A percentile compares a stretch with the other conserved stretches of the same genome.
phyloP scores from a whole-genome alignment of 2,113 vertebrate genomes.

The Centropristis striata region DNA sequence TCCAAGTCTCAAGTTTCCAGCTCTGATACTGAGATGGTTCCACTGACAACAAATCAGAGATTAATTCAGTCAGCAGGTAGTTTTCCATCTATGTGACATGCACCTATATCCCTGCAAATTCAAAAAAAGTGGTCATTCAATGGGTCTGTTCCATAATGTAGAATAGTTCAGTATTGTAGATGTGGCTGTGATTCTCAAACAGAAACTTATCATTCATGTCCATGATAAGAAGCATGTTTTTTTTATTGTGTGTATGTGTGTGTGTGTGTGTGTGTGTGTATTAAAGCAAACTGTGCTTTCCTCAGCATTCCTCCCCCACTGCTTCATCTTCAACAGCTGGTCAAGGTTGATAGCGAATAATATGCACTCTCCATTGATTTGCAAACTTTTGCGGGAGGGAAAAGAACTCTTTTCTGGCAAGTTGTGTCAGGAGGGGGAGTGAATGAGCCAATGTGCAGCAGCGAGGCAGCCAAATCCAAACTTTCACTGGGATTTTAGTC shows the following conservation, averaged over 20 bases:
- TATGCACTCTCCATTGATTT: slow-evolving; percentile 58
- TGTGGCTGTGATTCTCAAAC: neutral
- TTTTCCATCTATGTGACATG: neutral
- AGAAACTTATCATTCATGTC: neutral
- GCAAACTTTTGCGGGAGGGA: slow-evolving; percentile 49
- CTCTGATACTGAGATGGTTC: neutral
- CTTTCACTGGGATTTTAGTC: slow-evolving; percentile 49
- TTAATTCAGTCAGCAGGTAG: neutral
- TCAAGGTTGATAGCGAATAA: slow-evolving; percentile 63
- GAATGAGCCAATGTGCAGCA: slow-evolving; percentile 41
- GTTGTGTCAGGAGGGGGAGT: slow-evolving; percentile 23
- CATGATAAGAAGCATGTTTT: slow-evolving; percentile 9
- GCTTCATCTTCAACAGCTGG: slow-evolving; percentile 55
- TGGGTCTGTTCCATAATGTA: neutral
- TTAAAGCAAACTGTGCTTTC: slow-evolving; percentile 12
- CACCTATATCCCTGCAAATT: neutral
- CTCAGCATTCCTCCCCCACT: neutral
- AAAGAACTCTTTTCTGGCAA: slow-evolving; percentile 26
- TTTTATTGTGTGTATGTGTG: neutral
- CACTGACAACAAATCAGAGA: neutral
- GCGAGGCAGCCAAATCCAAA: slow-evolving; percentile 59
- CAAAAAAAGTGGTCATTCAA: neutral
- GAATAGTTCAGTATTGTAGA: neutral
- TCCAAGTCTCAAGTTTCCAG: neutral
- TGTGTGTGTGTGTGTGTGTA: slow-evolving; percentile 3